Conservation (phyloP, 1,140 invertebrate species). For the Drosophila sp. region DNA sequence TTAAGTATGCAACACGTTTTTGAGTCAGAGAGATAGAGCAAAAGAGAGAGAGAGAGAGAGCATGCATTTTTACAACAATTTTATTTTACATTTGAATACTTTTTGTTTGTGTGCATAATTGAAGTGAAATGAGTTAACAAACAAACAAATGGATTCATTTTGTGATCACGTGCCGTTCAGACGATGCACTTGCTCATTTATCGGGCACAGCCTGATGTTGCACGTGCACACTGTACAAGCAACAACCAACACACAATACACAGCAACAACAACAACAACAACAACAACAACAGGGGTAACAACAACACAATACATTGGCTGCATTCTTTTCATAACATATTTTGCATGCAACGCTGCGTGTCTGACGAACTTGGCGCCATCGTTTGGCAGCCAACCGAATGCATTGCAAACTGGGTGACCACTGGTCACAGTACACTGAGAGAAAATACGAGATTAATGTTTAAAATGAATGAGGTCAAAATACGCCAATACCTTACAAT, state of each 20-base stretch:
- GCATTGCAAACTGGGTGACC: constrained; percentile 40
- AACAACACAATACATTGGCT: constrained; percentile 60
- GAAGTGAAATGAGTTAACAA: constrained; percentile 82
- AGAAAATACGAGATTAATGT: too few relatives aligned
- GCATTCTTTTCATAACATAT: constrained; percentile 79
- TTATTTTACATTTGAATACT: constrained; percentile 36
- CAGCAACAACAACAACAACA: constrained; percentile 24
- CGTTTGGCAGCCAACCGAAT: constrained; percentile 69
- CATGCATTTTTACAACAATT: constrained; percentile 30
- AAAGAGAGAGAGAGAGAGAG: too few relatives aligned
- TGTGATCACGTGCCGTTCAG: constrained; percentile 66
- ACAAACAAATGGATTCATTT: constrained; percentile 76
- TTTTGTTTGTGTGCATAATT: constrained; percentile 77
- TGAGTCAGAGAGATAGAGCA: too few relatives aligned
- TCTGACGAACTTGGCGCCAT: constrained; percentile 75
- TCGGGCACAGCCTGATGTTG: constrained; percentile 48
- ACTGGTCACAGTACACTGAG: constrained; percentile 16
- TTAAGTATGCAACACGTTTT: constrained; percentile 62
- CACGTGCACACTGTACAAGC: not conserved
- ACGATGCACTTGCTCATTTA: constrained; percentile 69
- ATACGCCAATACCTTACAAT: too few relatives aligned
- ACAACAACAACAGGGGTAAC: constrained; percentile 27
- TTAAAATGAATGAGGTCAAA: too few relatives aligned
- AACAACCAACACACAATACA: too few relatives aligned
- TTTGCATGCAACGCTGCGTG: constrained; percentile 80